Base-by-base conservation (phyloP, 2,888 invertebrate genomes). In the Xanthorhoe designata region DNA sequence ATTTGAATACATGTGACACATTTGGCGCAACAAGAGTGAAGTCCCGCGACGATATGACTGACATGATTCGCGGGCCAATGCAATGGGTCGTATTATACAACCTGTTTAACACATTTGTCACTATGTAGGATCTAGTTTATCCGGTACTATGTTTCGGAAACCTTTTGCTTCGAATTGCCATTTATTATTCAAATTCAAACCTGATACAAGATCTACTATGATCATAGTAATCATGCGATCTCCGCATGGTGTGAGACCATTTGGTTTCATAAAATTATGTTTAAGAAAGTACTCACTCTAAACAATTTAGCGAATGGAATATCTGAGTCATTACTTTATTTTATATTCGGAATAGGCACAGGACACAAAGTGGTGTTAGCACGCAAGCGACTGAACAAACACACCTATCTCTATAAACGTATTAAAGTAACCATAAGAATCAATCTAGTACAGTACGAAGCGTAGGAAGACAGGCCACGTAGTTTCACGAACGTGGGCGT, bases 291-390 rank as follows among this genome's bases (percentile, higher is more conserved):
- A 42, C 50, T 42, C 18, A 59, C 24, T 6, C 15, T 18, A 56
- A 52, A 51, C 61, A 55, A 61, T 65, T 66, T 63, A 61, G 57
- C 60, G 60, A 66, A 63, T 60, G 56, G 60, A 63, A 63, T n/a
- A 63, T 52, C 32, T 18, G 38, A 63, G 50, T 45, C 15, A 32
- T 45, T 55, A 52, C 56, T 66, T 63, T 35, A 56, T 56, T 15
- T 57, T 29, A 17, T 32, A 32, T 7, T 17, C n/a, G 15, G 49
- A 55, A 57, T 59, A 24, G 32, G 62, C 45, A 54, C 61, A 32
- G 24, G 62, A 45, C 58, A 59, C 66, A 47, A 55, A 66, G 62
- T 45, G 55, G 24, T 52, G 42, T 62, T 50, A 51, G 54, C 68
- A 68, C 61, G 67, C 51, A 52, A 56, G 17, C 52, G 56, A 57